A percentile compares a stretch with the other conserved stretches of the same genome.
phyloP scores from a whole-genome alignment of 2,797 vertebrate species.

The Schizopygopsis pylzovi region DNA sequence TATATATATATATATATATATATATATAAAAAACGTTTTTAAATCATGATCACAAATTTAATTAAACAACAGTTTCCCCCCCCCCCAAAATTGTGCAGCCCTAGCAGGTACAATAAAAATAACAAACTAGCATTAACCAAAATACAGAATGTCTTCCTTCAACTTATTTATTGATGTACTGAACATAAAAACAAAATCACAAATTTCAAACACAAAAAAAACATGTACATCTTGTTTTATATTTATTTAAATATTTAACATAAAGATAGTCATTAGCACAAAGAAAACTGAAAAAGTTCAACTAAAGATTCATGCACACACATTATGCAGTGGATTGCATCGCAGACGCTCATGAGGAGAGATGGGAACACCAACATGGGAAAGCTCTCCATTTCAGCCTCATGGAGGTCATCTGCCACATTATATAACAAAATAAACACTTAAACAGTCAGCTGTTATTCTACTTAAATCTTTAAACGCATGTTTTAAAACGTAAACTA shows the following conservation, averaged over 20 bases:
- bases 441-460: constrained; percentile 22
- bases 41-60: no score
- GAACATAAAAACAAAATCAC: constrained; percentile 90
- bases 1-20: no score
- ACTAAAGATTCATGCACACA: constrained; percentile 11
- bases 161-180: constrained; percentile 99
- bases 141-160: constrained; percentile 83
- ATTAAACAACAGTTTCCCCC: no score
- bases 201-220: constrained; percentile 98
- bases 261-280: constrained; percentile 63
- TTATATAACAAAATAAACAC: constrained; percentile 8
- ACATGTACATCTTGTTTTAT: constrained; percentile 81
- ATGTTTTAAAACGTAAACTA: constrained; percentile 20
- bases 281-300: background rate
- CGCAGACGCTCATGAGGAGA: constrained; percentile 1
- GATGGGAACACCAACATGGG: constrained; percentile 18
- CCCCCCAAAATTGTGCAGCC: background rate
- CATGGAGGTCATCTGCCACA: background rate
- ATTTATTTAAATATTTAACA: constrained; percentile 77
- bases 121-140: background rate
- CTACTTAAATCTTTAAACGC: constrained; percentile 5
- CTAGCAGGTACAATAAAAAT: background rate
- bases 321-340: constrained; percentile 5
- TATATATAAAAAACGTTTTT: no score
- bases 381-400: constrained; percentile 28